phyloP scores from a whole-genome alignment of 2,113 vertebrate genomes.

The Gymnarchus niloticus region DNA sequence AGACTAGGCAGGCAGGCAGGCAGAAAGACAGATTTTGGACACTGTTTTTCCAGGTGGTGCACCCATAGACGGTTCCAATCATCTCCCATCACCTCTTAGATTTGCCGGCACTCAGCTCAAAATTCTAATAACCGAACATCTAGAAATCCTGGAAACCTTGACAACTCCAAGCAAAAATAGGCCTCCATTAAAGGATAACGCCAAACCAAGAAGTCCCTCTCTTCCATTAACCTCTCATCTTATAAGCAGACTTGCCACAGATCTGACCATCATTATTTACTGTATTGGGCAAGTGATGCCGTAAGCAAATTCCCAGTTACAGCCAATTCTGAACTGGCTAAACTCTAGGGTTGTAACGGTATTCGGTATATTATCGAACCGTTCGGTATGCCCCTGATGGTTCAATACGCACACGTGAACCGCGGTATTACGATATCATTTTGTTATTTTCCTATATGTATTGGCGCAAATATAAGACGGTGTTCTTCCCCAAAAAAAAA shows the following conservation, averaged over 20 bases:
- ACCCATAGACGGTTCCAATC: not conserved
- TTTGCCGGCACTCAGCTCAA: not conserved
- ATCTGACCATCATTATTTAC: not conserved
- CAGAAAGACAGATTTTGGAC: not conserved
- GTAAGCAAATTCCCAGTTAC: not conserved
- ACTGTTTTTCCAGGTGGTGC: not conserved
- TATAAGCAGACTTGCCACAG: not conserved
- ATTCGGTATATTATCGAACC: too few relatives aligned
- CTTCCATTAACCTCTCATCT: not conserved
- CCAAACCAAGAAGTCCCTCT: not conserved
- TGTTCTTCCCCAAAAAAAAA: too few relatives aligned
- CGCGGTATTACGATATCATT: too few relatives aligned
- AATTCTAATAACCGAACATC: not conserved
- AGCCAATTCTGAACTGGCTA: too few relatives aligned
- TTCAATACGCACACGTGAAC: too few relatives aligned
- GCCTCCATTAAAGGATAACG: not conserved
- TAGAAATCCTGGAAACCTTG: not conserved
- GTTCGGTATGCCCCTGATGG: too few relatives aligned
- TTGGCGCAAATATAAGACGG: too few relatives aligned
- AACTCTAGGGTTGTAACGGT: too few relatives aligned
- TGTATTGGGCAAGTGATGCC: not conserved
- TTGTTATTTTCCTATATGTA: too few relatives aligned
- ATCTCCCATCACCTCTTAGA: not conserved
- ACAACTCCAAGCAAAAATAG: not conserved
- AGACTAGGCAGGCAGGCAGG: not conserved